Base-by-base conservation (phyloP, 2,113 vertebrate genomes). In the Lucifuga dentata region DNA sequence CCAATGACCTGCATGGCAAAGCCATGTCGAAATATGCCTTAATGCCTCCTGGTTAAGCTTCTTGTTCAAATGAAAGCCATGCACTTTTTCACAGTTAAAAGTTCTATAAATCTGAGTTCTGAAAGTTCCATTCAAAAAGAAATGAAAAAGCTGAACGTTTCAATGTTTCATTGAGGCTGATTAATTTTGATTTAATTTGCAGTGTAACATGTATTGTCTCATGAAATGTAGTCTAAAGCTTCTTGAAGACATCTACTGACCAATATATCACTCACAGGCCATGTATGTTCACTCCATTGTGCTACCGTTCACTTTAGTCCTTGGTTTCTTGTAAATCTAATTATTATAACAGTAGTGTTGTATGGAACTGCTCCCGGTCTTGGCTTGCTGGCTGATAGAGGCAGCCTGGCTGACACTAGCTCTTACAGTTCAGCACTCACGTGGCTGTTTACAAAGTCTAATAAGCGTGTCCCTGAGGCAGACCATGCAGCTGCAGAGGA, bases 391-490 rank as follows among this genome's bases (percentile, higher is more conserved):
- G 59, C 62, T 48, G 77, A 69, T 46, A 43, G 68, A 48, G 59
- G 24, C 63, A 69, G 62, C 49, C 75, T 13, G 57, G 45, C 81
- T 74, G 75, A 84, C 72, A 76, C 74, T 79, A 79, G 80, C 82
- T 82, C 77, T 85, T 65, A 76, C 71, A 81, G 73, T 86, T 80
- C 83, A 89, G 72, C 41, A 16, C 73, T 88, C 78, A 78, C 68
- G 76, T 75, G 65, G 73, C 86, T 92, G 88, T 92, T 92, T 92
- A 91, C 86, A 87, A 90, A 88, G 83, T 88, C 89, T 91, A 86
- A 91, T 87, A 90, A 84, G 85, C 66, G 45, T 76, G 78, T 91
- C 88, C 86, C 85, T 39, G 65, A 87, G 87, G 88, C 78, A 65
- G 73, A 20, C 77, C 76, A 51, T 78, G 80, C 90, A 81, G 79